Conservation (phyloP, 1,140 invertebrate species). For the Rhyacophila brunnea region DNA sequence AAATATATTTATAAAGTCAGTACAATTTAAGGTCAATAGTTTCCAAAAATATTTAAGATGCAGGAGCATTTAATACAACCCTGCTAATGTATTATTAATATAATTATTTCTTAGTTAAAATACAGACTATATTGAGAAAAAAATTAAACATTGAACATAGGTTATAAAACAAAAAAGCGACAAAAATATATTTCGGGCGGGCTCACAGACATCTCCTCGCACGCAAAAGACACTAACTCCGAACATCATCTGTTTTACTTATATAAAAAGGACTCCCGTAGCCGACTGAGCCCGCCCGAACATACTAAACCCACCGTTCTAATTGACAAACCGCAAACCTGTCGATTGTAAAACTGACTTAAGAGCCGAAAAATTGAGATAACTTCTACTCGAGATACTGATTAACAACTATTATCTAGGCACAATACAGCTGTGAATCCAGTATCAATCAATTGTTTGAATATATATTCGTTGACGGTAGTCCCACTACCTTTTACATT, state of each 20-base stretch:
- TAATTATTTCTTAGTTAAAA: constrained; percentile 61
- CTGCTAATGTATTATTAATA: constrained; percentile 59
- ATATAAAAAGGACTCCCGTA: not conserved
- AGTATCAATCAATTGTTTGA: constrained; percentile 47
- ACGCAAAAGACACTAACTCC: constrained; percentile 16
- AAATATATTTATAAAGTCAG: constrained; percentile 61
- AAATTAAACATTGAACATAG: constrained; percentile 44
- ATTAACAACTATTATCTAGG: constrained; percentile 58
- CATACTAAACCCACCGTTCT: constrained; percentile 15
- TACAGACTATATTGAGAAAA: constrained; percentile 60
- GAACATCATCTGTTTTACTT: constrained; percentile 7
- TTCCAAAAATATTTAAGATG: constrained; percentile 61
- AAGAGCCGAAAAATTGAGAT: constrained; percentile 58
- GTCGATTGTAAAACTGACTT: constrained; percentile 32
- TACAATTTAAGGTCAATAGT: constrained; percentile 62
- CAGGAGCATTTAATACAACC: constrained; percentile 54
- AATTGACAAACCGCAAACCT: constrained; percentile 33
- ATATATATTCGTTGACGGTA: constrained; percentile 56
- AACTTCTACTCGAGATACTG: constrained; percentile 54
- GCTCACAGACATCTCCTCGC: constrained; percentile 13
- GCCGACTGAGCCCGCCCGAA: not conserved
- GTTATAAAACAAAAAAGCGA: constrained; percentile 30
- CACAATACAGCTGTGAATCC: constrained; percentile 57
- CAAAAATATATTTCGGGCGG: constrained; percentile 30
- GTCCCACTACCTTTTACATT: constrained; percentile 28